These are phyloP conservation scores for Oncopodura yosiiana DNA, from an alignment of 1,140 invertebrate species.

Conservation along the genomic window DNA sequence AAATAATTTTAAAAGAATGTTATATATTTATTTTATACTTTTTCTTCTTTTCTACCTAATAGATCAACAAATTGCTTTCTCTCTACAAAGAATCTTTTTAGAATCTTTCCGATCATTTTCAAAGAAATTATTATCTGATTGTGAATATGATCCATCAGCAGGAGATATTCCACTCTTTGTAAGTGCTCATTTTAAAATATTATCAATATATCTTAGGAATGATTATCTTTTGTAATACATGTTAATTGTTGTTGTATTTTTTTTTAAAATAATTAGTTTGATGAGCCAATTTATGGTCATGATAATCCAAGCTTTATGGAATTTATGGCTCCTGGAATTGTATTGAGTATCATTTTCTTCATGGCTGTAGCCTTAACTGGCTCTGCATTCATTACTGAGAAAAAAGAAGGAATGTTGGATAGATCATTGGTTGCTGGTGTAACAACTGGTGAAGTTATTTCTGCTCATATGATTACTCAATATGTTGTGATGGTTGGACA, in stretches of 20 bases:
- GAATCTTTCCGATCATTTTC: slow-evolving; percentile 68
- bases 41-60: slow-evolving; percentile 38
- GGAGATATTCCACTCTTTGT: slow-evolving; percentile 62
- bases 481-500: slow-evolving; percentile 89
- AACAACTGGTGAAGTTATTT: slow-evolving; percentile 74
- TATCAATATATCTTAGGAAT: background rate
- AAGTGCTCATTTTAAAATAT: background rate
- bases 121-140: slow-evolving; percentile 55
- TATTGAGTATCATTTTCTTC: slow-evolving; percentile 92
- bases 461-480: slow-evolving; percentile 85
- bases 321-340: slow-evolving; percentile 89
- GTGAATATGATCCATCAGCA: slow-evolving; percentile 64
- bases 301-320: slow-evolving; percentile 81
- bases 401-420: slow-evolving; percentile 81
- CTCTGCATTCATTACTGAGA: slow-evolving; percentile 79
- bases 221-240: background rate
- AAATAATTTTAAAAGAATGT: background rate
- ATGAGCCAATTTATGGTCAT: slow-evolving; percentile 76
- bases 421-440: slow-evolving; percentile 83
- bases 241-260: background rate
- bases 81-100: slow-evolving; percentile 67
- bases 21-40: slow-evolving; percentile 1
- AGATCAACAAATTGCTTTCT: slow-evolving; percentile 85
- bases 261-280: slow-evolving; percentile 46
- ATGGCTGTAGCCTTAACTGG: slow-evolving; percentile 88